Conservation (phyloP, 2,113 vertebrate species). For the Origma solitaria region DNA sequence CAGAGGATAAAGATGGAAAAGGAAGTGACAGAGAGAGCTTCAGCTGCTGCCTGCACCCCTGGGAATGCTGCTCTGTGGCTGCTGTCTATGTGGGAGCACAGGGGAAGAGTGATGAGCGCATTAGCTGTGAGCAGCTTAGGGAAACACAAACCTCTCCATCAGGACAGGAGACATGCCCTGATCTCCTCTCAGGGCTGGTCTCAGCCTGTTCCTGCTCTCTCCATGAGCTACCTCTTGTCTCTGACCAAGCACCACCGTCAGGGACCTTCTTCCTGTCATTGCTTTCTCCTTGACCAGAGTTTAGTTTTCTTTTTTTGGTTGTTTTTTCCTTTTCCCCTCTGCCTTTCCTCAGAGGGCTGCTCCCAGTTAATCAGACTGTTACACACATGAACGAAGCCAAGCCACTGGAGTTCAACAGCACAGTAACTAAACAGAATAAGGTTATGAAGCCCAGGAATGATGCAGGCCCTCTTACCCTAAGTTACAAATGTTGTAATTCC, state of each 20-base stretch:
- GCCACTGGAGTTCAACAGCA: neutral
- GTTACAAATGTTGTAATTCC: neutral
- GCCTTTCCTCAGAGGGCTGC: neutral
- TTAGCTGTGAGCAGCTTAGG: constrained; percentile 12
- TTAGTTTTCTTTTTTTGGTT: neutral
- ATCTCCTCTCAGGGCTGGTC: neutral
- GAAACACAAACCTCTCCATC: neutral
- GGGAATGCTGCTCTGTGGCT: fast-evolving
- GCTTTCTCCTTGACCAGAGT: neutral
- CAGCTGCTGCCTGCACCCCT: neutral
- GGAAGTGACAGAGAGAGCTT: neutral
- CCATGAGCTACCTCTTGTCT: neutral
- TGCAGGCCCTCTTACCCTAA: neutral
- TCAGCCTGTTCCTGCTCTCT: neutral
- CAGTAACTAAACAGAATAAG: neutral
- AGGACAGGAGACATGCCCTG: neutral
- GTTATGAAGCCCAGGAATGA: neutral
- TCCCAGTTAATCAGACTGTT: neutral
- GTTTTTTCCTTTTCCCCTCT: neutral
- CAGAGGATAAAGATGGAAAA: neutral
- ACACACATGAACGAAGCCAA: neutral
- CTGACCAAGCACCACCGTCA: neutral
- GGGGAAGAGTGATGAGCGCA: neutral
- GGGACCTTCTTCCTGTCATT: fast-evolving
- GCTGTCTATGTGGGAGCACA: neutral